These are phyloP conservation scores for Cryptocheilus praepositus DNA, from an alignment of 2,888 invertebrate genomes.

Conservation along the genomic window DNA sequence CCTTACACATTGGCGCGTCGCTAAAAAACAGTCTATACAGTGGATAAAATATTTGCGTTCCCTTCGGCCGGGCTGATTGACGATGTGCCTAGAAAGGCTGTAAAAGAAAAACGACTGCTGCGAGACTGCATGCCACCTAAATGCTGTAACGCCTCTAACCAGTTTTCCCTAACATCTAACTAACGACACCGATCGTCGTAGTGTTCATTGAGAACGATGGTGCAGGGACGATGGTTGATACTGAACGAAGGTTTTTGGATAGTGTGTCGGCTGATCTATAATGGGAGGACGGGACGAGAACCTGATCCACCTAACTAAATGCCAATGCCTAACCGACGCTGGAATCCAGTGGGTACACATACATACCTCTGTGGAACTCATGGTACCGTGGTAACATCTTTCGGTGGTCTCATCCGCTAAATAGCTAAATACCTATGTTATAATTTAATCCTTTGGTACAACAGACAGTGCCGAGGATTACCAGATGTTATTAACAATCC, in stretches of 20 bases:
- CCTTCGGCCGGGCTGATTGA: conserved; percentile 65
- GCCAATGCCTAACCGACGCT: conserved; percentile 65
- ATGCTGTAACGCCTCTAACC: conserved; percentile 69
- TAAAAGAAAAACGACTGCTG: conserved; percentile 66
- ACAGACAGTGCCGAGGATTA: conserved; percentile 54
- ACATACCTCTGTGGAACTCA: conserved; percentile 70
- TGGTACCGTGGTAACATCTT: conserved; percentile 50
- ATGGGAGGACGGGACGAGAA: conserved; percentile 25
- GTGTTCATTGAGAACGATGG: conserved; percentile 30
- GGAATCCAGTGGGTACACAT: conserved; percentile 69
- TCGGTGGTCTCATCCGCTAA: conserved; percentile 64
- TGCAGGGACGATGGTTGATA: conserved; percentile 15
- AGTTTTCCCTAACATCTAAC: conserved; percentile 36
- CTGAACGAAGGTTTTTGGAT: not conserved
- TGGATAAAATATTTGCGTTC: conserved; percentile 51
- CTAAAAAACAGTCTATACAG: conserved; percentile 48
- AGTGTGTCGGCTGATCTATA: conserved; percentile 5
- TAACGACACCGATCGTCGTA: conserved; percentile 23
- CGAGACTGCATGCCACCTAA: conserved; percentile 61
- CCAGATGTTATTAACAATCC: conserved; percentile 41
- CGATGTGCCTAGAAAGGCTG: conserved; percentile 72
- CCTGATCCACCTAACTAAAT: conserved; percentile 53
- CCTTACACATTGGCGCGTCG: conserved; percentile 22
- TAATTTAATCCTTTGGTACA: conserved; percentile 60
- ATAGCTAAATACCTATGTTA: conserved; percentile 70